Evolutionary conservation across 2,797 vertebrate genomes (phyloP), one percentile per base, ranked within the genome.

Genomic region (Hylomyscus alleni): DNA sequence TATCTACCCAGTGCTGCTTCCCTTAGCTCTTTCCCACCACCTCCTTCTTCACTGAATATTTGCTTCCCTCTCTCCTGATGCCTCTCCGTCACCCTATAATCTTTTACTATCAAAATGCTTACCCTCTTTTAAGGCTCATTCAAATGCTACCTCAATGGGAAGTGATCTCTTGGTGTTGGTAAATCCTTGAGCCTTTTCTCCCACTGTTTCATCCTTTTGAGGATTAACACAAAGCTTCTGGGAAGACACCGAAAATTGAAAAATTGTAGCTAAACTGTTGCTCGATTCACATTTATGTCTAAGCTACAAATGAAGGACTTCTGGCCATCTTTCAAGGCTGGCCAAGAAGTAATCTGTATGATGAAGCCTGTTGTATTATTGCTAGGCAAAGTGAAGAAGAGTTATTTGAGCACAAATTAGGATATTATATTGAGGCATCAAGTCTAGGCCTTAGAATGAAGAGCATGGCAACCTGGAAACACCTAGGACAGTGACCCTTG

Each of bases 91-190:
- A 91, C 75, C 20, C 56, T 87, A 37, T 92, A 96, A 96, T 96
- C 78, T 96, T 76, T 86, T 92, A 69, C 91, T 98, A 96, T 97
- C 94, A 78, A 96, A 95, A 97, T 97, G 96, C 80, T 95, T 94
- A 85, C 78, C 69, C 92, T 91, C 89, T 65, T 85, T 90, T 82
- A 96, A 97, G 96, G 29, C 73, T 92, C 77, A 89, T 96, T 97
- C 93, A 96, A 97, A 92, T 92, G 78, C 82, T 89, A 80, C 86
- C 82, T 95, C 78, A 37, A 56, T 95, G 82, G 94, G 77, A 96
- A 95, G 60, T 92, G 89, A 89, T 95, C 86, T 95, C 93, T 96
- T 82, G 85, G 58, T 82, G 65, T 40, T 95, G 65, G 12, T 67
- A 90, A 95, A 96, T 95, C 81, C 81, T 95, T 97, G 92, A 96